Percentiles rank a stretch among this genome's conserved stretches.
phyloP scores from a whole-genome alignment of 2,113 vertebrate genomes.

The Corythoichthys intestinalis region DNA sequence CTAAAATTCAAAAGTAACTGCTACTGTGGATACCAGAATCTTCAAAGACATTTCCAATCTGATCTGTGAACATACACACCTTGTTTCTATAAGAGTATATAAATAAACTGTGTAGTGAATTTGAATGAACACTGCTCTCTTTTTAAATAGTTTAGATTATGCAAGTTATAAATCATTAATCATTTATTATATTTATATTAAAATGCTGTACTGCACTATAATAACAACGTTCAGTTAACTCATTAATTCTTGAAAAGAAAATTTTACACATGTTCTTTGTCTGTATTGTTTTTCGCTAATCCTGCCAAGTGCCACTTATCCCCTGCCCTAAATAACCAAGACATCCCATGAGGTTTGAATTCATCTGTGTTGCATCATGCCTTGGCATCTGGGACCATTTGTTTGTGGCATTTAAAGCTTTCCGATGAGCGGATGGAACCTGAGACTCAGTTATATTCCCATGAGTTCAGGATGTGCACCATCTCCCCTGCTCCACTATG shows the following conservation, averaged over 20 bases:
- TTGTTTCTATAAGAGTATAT: too few species aligned
- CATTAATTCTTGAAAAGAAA: not conserved
- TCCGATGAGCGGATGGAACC: conserved; percentile 52
- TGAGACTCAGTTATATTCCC: conserved; percentile 41
- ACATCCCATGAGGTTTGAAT: conserved; percentile 41
- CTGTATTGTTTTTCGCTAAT: conserved; percentile 20
- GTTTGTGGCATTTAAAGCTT: conserved; percentile 56
- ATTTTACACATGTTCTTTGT: conserved; percentile 3
- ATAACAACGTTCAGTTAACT: not conserved
- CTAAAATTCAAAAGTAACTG: too few species aligned
- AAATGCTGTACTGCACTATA: too few species aligned
- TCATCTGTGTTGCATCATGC: conserved; percentile 54
- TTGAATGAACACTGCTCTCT: too few species aligned
- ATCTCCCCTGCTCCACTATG: conserved; percentile 31
- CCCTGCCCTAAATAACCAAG: conserved; percentile 38
- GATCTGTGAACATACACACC: too few species aligned
- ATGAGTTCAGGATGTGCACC: conserved; percentile 54
- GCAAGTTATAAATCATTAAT: too few species aligned
- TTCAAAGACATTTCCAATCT: too few species aligned
- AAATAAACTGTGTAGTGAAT: too few species aligned
- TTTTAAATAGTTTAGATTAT: too few species aligned
- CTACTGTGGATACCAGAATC: too few species aligned
- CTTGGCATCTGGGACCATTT: conserved; percentile 58
- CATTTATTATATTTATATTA: too few species aligned
- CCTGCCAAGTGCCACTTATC: conserved; percentile 37